Evolutionary conservation across 2,113 vertebrate genomes (phyloP).

Genomic region (Platichthys stellatus): DNA sequence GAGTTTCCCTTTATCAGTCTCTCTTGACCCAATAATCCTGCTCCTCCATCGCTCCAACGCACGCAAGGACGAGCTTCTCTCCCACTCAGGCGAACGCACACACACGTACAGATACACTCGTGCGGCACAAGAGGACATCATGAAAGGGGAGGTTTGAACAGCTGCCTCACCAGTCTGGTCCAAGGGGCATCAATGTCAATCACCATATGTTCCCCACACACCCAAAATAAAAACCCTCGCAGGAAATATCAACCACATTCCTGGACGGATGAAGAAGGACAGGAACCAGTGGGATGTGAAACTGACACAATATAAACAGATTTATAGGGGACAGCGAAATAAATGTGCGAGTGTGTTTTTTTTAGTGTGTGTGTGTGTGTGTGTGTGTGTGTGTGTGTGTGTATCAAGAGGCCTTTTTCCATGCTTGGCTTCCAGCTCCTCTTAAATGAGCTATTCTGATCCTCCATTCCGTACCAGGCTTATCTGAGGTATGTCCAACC

Average conservation of each 20-base stretch:
- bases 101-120: background rate
- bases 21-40: slow-evolving; percentile 41
- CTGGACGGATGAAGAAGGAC: slow-evolving; percentile 39
- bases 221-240: slow-evolving; percentile 74
- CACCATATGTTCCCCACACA: slow-evolving; percentile 72
- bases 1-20: slow-evolving; percentile 37
- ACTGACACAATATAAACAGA: background rate
- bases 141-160: slow-evolving; percentile 69
- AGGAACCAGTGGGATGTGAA: background rate
- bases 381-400: background rate
- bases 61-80: slow-evolving; percentile 1
- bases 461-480: slow-evolving; percentile 57
- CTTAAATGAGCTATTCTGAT: slow-evolving; percentile 77
- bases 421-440: slow-evolving; percentile 59
- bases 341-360: background rate
- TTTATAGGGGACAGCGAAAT: background rate
- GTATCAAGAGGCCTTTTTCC: slow-evolving; percentile 59
- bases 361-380: background rate
- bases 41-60: background rate
- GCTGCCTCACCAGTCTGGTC: slow-evolving; percentile 62
- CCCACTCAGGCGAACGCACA: background rate
- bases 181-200: slow-evolving; percentile 62
- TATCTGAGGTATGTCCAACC: slow-evolving; percentile 68
- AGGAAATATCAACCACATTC: slow-evolving; percentile 60
- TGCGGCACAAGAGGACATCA: slow-evolving; percentile 48